Base-by-base conservation (phyloP, 2,888 invertebrate genomes). In the Desoria tigrina region DNA sequence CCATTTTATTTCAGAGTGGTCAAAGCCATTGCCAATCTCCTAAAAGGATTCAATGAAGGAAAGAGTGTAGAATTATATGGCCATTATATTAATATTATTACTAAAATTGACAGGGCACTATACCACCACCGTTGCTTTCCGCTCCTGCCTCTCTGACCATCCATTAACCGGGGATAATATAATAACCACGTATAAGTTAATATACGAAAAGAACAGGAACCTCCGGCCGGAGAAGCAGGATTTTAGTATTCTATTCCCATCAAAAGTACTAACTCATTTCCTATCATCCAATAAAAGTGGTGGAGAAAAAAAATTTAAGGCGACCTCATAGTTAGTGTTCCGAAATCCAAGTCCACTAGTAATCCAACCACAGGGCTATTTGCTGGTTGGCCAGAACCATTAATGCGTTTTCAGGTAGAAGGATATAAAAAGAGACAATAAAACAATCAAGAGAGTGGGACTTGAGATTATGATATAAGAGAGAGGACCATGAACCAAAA, bases 11-110 rank as follows among this genome's bases (percentile, higher is more conserved):
- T 32, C 32, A 32, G 32, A 32, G 32, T 32, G 32, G 32, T 32
- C 32, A 32, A 32, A 32, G 32, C 32, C 32, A 32, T 32, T 32
- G 32, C 32, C 32, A 32, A 32, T 32, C 32, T 32, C 32, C 32
- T 32, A 32, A 32, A 32, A 32, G 32, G 32, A 32, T 32, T 32
- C 32, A 32, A 32, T 32, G 32, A 32, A 32, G 6, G 32, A 32
- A 32, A 32, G 11, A 32, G 6, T 32, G 32, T 32, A 32, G 24
- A 51, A 51, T 51, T 51, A 51, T 24, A 24, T 16, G 51, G 51
- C 51, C 51, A 51, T 51, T 51, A 51, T 51, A 51, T 51, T 51
- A 51, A 51, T 51, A 51, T 51, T 51, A 51, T 51, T 51, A 51
- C 23, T 2, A 18, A 51, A 51, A 51, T 51, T 51, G 51, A 51